Evolutionary conservation across 1,140 invertebrate genomes (phyloP).

Genomic region (Ctenoplectra terminalis): DNA sequence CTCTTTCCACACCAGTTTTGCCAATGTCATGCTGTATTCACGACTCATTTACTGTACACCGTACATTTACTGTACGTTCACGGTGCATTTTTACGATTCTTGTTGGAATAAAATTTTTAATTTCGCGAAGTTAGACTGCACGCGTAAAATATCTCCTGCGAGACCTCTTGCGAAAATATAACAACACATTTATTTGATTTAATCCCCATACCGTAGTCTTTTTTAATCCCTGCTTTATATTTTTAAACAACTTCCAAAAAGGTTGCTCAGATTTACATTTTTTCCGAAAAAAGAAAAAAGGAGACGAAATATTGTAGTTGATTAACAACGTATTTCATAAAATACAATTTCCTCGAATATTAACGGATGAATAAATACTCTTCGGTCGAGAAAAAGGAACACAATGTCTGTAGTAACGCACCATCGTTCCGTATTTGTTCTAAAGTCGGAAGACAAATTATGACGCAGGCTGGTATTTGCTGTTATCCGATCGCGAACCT

Average conservation of each 20-base stretch:
- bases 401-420: background rate
- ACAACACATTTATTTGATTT: background rate
- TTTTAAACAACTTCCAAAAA: too few species aligned
- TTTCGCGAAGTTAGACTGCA: background rate
- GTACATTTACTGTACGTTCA: background rate
- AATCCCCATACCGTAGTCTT: too few species aligned
- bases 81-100: background rate
- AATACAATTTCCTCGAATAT: background rate
- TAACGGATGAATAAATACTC: background rate
- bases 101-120: background rate
- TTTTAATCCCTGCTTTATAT: too few species aligned
- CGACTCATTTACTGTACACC: too few species aligned
- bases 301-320: too few species aligned
- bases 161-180: background rate
- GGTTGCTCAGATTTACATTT: too few species aligned
- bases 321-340: background rate
- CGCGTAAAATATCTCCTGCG: background rate
- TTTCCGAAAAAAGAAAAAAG: too few species aligned
- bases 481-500: constrained; percentile 6
- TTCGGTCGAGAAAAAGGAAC: background rate
- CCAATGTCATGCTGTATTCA: background rate
- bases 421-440: background rate
- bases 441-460: constrained; percentile 22
- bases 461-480: background rate
- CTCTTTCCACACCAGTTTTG: background rate